These are phyloP conservation scores for Melozone crissalis DNA, from an alignment of 2,113 vertebrate species.

Conservation along the genomic window DNA sequence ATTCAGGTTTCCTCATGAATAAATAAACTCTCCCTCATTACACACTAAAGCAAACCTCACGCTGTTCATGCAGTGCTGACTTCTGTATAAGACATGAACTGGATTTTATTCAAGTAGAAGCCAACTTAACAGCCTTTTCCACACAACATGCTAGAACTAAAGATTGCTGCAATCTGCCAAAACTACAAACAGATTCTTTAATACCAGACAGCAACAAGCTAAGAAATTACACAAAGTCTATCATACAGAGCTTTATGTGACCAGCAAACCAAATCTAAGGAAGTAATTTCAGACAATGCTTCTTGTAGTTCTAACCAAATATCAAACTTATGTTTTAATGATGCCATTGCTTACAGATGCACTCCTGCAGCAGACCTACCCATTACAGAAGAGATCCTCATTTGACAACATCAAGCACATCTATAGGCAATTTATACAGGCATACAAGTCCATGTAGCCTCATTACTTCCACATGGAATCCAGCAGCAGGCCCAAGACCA, in stretches of 20 bases:
- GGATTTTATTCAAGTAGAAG: neutral
- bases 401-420: neutral
- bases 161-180: neutral
- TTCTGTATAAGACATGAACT: neutral
- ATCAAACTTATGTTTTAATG: neutral
- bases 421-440: neutral
- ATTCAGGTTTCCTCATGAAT: neutral
- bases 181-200: neutral
- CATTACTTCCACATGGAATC: neutral
- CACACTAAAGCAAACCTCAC: neutral
- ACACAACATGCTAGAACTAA: neutral
- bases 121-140: neutral
- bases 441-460: neutral
- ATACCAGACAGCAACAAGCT: neutral
- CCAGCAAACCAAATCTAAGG: neutral
- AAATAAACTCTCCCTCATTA: neutral
- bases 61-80: neutral
- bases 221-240: neutral
- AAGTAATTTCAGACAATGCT: neutral
- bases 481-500: slow-evolving; percentile 41
- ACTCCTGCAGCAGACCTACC: neutral
- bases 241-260: neutral
- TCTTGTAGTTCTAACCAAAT: neutral
- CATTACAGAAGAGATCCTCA: neutral
- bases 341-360: neutral